These are phyloP conservation scores for Battus philenor DNA, from an alignment of 1,140 invertebrate species.

Conservation along the genomic window DNA sequence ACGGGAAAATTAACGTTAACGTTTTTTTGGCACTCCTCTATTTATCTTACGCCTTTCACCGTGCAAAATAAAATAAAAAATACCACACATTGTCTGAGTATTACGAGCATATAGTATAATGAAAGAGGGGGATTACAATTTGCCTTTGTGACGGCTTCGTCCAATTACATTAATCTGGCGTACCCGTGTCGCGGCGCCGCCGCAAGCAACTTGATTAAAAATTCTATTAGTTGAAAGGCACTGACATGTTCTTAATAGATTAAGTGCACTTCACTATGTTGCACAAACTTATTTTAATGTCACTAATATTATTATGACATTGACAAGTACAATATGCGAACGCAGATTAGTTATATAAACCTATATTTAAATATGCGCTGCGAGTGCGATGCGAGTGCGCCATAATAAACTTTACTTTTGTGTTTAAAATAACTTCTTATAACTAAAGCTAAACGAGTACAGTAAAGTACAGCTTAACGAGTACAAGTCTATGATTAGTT, in stretches of 20 bases:
- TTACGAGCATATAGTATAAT: conserved; percentile 61
- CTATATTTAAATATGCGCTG: too few relatives aligned
- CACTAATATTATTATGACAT: conserved; percentile 18
- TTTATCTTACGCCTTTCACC: conserved; percentile 39
- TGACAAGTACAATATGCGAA: too few relatives aligned
- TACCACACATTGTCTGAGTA: conserved; percentile 50
- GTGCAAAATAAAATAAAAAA: conserved; percentile 43
- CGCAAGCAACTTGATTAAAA: conserved; percentile 71
- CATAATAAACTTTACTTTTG: too few relatives aligned
- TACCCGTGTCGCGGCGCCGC: conserved; percentile 51
- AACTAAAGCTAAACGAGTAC: too few relatives aligned
- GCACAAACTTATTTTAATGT: conserved; percentile 25
- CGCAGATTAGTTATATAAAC: too few relatives aligned
- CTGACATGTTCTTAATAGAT: conserved; percentile 65
- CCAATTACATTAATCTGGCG: conserved; percentile 73
- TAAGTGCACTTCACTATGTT: conserved; percentile 47
- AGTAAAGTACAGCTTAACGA: too few relatives aligned
- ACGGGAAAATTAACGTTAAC: conserved; percentile 39
- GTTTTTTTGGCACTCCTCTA: conserved; percentile 18
- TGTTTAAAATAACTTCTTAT: too few relatives aligned
- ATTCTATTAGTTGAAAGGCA: conserved; percentile 73
- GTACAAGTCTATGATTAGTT: too few relatives aligned
- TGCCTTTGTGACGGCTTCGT: conserved; percentile 71
- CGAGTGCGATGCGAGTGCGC: too few relatives aligned
- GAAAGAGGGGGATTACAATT: conserved; percentile 71